Evolutionary conservation across 2,113 vertebrate species (phyloP), one percentile per base, ranked within the genome.

Genomic region (Tamias sibiricus): DNA sequence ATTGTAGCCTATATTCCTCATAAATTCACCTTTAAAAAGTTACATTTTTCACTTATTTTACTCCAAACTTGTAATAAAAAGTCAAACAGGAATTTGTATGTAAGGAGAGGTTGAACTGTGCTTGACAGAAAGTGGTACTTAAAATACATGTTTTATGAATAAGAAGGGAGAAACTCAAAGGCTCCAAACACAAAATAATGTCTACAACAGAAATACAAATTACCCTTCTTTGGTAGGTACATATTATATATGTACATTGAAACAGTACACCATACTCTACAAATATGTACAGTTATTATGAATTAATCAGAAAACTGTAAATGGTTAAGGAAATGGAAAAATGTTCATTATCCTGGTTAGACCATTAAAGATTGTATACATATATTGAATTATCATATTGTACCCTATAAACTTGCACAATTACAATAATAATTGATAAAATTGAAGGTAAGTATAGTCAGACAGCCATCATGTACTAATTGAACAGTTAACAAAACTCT

Each of bases 1-100:
- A 80, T 6, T 52, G 0, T 0, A 13, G 40, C 62, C 77, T 83
- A 83, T n/a, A 24, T 0, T 76, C 0, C 13, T 0, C 0, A n/a
- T 32, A 22, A 69, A 85, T 47, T 74, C 87, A n/a, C 24, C 14
- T 66, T 30, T 52, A 54, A n/a, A n/a, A 95, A 47, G 0, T 64
- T 69, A 40, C 42, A 96, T 32, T 88, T 94, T 59, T 92, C 76
- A 89, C 7, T 87, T 57, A 20, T 16, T 3, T n/a, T n/a, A 57
- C 35, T 6, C 0, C n/a, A 52, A 40, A 10, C 16, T 75, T 40
- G 1, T 26, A 95, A 42, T 47, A 22, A 76, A 8, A 74, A 75
- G 11, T 22, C 13, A 87, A 94, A 44, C 9, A 35, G 35, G 47
- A 49, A 44, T 14, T 16, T 49, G 4, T 95, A 88, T 64, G 7